Evolutionary conservation across 2,888 invertebrate species (phyloP).

Genomic region (Portevinia maculata): DNA sequence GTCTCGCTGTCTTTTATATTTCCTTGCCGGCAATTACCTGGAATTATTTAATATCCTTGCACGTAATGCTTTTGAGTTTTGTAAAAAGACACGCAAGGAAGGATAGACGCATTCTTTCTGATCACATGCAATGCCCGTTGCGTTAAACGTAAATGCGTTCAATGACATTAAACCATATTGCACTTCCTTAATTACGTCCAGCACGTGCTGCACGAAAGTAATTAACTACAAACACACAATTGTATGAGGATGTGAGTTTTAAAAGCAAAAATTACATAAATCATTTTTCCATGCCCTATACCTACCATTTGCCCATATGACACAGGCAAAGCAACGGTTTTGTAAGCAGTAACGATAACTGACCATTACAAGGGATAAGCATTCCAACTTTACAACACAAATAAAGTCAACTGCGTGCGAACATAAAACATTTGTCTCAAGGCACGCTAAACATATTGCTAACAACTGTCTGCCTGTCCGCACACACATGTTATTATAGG

Average conservation of each 20-base stretch:
- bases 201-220: too few relatives aligned
- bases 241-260: not conserved
- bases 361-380: not conserved
- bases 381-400: not conserved
- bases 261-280: not conserved
- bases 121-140: too few relatives aligned
- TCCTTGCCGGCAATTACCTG: too few relatives aligned
- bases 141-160: too few relatives aligned
- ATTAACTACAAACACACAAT: not conserved
- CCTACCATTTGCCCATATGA: not conserved
- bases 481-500: not conserved
- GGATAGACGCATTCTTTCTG: too few relatives aligned
- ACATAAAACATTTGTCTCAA: not conserved
- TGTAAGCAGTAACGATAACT: constrained; percentile 2
- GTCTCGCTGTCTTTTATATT: too few relatives aligned
- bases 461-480: not conserved
- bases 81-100: too few relatives aligned
- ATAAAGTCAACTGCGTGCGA: not conserved
- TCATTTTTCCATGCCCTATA: not conserved
- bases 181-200: too few relatives aligned
- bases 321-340: not conserved
- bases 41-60: too few relatives aligned
- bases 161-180: too few relatives aligned
- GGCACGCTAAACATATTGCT: not conserved
- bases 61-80: too few relatives aligned